A percentile compares a stretch with the other conserved stretches of the same genome.
These are phyloP conservation scores for Rhagium mordax DNA, from an alignment of 2,888 invertebrate genomes.

Conservation along the genomic window DNA sequence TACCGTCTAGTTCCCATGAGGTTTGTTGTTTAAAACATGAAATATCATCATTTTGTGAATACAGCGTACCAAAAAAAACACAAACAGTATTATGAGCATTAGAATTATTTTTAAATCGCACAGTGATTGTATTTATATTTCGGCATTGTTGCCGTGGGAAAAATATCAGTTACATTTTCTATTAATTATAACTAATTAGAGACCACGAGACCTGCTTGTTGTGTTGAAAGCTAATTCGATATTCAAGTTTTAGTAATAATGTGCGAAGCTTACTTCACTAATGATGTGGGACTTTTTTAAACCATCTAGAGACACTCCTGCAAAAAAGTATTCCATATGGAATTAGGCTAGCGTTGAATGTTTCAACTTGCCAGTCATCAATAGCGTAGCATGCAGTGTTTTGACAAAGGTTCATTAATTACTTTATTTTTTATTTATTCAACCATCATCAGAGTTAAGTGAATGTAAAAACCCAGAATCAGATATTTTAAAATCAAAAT, in stretches of 20 bases:
- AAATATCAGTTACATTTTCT: constrained; percentile 21
- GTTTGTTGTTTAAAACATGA: constrained; percentile 15
- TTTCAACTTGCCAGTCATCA: too few relatives aligned
- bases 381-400: too few relatives aligned
- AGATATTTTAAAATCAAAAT: too few relatives aligned
- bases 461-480: too few relatives aligned
- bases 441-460: too few relatives aligned
- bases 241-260: neutral
- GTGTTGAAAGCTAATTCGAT: neutral
- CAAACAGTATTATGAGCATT: neutral
- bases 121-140: constrained; percentile 5
- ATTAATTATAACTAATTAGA: constrained; percentile 24
- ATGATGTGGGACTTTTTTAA: neutral
- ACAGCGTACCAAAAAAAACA: constrained; percentile 18
- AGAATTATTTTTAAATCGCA: constrained; percentile 11
- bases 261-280: neutral
- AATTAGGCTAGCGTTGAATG: too few relatives aligned
- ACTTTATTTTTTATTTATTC: too few relatives aligned
- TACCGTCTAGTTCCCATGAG: constrained; percentile 26
- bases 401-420: too few relatives aligned
- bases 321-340: too few relatives aligned
- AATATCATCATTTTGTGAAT: constrained; percentile 28
- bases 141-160: constrained; percentile 14
- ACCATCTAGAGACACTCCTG: too few relatives aligned
- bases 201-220: neutral